Conservation (phyloP, 2,113 vertebrate genomes). For the Dicentrarchus labrax region DNA sequence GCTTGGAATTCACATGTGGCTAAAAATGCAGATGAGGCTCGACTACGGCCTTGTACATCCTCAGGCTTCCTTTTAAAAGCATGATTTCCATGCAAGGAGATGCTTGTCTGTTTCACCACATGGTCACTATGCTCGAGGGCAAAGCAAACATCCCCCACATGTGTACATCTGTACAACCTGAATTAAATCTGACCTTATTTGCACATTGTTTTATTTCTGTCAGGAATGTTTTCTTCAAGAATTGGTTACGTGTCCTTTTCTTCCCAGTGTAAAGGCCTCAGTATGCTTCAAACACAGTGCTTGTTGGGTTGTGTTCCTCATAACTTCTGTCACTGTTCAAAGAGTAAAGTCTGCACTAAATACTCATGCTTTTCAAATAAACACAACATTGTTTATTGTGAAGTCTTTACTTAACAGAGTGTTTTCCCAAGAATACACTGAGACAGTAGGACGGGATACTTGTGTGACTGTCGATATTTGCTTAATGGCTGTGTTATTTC, state of each 20-base stretch:
- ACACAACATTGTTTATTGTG: background rate
- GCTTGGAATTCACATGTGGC: constrained; percentile 47
- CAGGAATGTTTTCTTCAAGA: background rate
- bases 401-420: background rate
- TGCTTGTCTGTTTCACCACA: background rate
- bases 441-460: background rate
- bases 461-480: background rate
- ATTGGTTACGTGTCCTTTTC: background rate
- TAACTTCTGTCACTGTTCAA: too few relatives aligned
- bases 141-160: background rate
- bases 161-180: background rate
- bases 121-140: constrained; percentile 11
- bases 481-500: background rate
- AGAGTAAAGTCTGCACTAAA: background rate
- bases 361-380: background rate
- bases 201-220: background rate
- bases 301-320: too few relatives aligned
- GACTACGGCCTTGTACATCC: background rate
- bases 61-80: too few relatives aligned
- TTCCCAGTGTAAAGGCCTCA: background rate
- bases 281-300: background rate
- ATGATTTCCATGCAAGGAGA: too few relatives aligned
- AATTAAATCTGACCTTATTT: background rate
- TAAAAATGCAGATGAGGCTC: constrained; percentile 55
- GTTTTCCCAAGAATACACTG: background rate